Evolutionary conservation across 2,797 vertebrate species (phyloP).

Genomic region (Malacoctenus gilli): DNA sequence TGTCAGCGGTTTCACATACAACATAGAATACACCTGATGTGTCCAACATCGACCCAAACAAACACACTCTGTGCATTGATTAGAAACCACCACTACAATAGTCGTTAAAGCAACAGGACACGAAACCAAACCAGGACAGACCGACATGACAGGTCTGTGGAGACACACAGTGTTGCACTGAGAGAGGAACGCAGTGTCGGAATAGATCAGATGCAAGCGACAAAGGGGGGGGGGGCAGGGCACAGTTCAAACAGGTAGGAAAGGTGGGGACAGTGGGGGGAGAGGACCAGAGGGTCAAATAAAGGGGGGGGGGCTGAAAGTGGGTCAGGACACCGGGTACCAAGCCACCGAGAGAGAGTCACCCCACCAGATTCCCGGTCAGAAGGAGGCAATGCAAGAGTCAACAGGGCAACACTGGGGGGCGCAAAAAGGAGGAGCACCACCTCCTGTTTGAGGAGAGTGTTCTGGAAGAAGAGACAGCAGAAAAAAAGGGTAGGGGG

Average conservation of each 20-base stretch:
- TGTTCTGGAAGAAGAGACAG: conserved; percentile 59
- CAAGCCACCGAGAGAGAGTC: conserved; percentile 69
- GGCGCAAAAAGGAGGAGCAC: conserved; percentile 51
- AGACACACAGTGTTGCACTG: conserved; percentile 77
- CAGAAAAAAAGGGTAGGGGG: conserved; percentile 39
- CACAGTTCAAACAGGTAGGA: conserved; percentile 75
- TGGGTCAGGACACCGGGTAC: conserved; percentile 55
- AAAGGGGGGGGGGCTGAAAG: conserved; percentile 19
- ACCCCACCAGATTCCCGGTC: conserved; percentile 65
- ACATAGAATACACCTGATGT: conserved; percentile 3
- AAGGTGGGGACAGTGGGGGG: conserved; percentile 30
- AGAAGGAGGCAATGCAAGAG: conserved; percentile 74
- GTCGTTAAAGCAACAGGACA: conserved; percentile 65
- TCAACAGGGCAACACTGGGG: conserved; percentile 76
- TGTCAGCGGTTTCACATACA: background rate
- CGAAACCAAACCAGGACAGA: conserved; percentile 79
- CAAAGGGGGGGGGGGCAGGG: conserved; percentile 67
- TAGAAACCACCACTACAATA: conserved; percentile 42
- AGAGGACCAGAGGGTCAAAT: conserved; percentile 11
- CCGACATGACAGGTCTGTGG: conserved; percentile 80
- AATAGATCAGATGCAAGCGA: conserved; percentile 84
- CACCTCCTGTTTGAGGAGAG: conserved; percentile 72
- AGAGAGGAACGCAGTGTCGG: conserved; percentile 69
- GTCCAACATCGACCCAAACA: conserved; percentile 18
- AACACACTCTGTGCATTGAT: conserved; percentile 18